A percentile compares a stretch with the other conserved stretches of the same genome.
Conservation (phyloP, 2,888 invertebrate species). For the Lumbricus terrestris region DNA sequence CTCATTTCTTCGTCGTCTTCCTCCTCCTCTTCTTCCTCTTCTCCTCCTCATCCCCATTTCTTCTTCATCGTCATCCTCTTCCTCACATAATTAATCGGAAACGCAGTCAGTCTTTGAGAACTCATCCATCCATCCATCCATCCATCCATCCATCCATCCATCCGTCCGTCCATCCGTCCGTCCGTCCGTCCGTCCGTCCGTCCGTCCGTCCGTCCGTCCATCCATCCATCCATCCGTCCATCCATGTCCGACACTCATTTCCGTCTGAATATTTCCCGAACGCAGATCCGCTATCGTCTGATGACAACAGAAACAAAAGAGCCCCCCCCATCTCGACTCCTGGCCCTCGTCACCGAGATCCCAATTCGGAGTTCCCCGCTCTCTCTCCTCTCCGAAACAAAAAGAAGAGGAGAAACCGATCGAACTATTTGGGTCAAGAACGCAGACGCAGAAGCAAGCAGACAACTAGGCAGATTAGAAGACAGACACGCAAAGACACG, state of each 20-base stretch:
- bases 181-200: too few relatives aligned
- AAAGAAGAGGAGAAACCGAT: neutral
- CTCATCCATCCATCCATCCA: neutral
- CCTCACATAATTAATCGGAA: too few relatives aligned
- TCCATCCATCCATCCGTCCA: too few relatives aligned
- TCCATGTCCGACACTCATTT: neutral
- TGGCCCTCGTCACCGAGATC: neutral
- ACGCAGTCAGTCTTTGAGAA: neutral
- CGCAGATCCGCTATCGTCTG: neutral
- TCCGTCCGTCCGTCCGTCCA: too few relatives aligned
- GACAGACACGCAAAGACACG: too few relatives aligned
- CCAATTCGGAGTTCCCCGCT: too few relatives aligned
- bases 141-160: neutral
- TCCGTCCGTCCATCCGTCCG: too few relatives aligned
- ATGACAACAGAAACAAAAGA: neutral
- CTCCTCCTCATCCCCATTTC: too few relatives aligned
- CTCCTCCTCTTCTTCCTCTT: too few relatives aligned
- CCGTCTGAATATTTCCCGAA: neutral
- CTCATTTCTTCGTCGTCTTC: too few relatives aligned
- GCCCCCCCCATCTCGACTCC: neutral
- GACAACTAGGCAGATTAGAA: neutral
- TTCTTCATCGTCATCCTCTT: too few relatives aligned
- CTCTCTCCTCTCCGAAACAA: too few relatives aligned
- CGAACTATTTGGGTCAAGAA: neutral
- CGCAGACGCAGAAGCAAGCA: neutral